Evolutionary conservation across 2,888 invertebrate species (phyloP), one percentile per base, ranked within the genome.

Genomic region (Andrena marginata): DNA sequence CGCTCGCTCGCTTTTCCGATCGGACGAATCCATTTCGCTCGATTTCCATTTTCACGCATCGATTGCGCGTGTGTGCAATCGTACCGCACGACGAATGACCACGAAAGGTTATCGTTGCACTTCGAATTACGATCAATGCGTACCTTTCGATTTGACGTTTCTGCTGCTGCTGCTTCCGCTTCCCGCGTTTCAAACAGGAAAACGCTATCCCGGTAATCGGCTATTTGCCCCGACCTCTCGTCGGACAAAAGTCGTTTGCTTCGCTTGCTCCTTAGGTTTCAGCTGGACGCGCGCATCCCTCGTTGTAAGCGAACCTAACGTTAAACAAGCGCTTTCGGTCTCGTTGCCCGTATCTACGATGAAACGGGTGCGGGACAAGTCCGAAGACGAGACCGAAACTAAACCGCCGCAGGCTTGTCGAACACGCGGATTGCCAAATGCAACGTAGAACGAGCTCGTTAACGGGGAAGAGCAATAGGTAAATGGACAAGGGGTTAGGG

Each of bases 11-110:
- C 83, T 82, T 84, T 85, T 89, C 85, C 84, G 77, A 85, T 71
- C 84, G 86, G 84, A 81, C 86, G 87, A 89, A 91, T 91, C 90
- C 90, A 92, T 92, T 91, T 91, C 90, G 90, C 89, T 90, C 91
- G 91, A 92, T 92, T 93, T 93, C 90, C 92, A 93, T 92, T 93
- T 88, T 93, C 90, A 92, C 90, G 92, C 90, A 92, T 89, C 90
- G 89, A 86, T 90, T 88, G 89, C 90, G 82, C 88, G 87, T 87
- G 87, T 88, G 87, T 84, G 82, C 82, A 81, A 84, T 84, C 78
- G 80, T 59, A 69, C 76, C 72, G 82, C 74, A 77, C 91, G 90
- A 90, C 89, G 90, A 88, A 89, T 87, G 87, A 89, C 87, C 91
- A 86, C 89, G 90, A 90, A 89, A 91, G 90, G 91, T 92, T 92